These are phyloP conservation scores for Ophiothrix spiculata DNA, from an alignment of 35 echinoderm and acorn worm genomes.

Conservation along the genomic window DNA sequence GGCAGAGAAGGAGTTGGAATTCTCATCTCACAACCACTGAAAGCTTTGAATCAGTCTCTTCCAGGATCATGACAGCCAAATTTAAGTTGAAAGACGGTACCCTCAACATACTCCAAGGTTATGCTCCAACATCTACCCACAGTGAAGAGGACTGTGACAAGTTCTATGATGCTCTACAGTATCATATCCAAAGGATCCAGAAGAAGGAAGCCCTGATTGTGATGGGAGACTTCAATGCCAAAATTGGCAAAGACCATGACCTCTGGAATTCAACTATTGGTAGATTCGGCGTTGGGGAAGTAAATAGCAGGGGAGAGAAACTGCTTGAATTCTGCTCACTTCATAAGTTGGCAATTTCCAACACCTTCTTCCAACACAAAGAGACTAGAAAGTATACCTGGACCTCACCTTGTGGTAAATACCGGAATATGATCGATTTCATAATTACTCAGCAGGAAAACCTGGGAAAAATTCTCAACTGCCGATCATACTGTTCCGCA, in stretches of 20 bases:
- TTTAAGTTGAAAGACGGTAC: background rate
- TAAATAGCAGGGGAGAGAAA: slow-evolving; percentile 25
- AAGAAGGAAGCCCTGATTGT: no score
- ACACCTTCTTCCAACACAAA: slow-evolving; percentile 31
- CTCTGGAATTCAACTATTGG: background rate
- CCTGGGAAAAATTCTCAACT: slow-evolving; percentile 11
- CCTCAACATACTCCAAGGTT: background rate
- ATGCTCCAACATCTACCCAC: background rate
- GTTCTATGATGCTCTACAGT: background rate
- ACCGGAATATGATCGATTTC: slow-evolving; percentile 22
- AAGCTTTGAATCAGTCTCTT: background rate
- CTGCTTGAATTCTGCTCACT: slow-evolving; percentile 23
- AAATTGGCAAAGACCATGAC: background rate
- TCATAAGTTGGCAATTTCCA: slow-evolving; percentile 17
- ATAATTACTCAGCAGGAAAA: slow-evolving; percentile 11
- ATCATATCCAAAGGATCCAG: no score
- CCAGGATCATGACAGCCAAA: slow-evolving; percentile 17
- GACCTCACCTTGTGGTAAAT: slow-evolving; percentile 23
- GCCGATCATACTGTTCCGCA: slow-evolving; percentile 31
- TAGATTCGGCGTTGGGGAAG: background rate
- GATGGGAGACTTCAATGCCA: slow-evolving; percentile 15
- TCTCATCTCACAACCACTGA: slow-evolving; percentile 12
- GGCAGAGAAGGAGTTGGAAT: slow-evolving; percentile 20
- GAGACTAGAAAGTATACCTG: slow-evolving; percentile 13
- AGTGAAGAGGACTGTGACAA: no score